These are phyloP conservation scores for Camponotus pennsylvanicus DNA, from an alignment of 1,140 invertebrate genomes.

Conservation along the genomic window DNA sequence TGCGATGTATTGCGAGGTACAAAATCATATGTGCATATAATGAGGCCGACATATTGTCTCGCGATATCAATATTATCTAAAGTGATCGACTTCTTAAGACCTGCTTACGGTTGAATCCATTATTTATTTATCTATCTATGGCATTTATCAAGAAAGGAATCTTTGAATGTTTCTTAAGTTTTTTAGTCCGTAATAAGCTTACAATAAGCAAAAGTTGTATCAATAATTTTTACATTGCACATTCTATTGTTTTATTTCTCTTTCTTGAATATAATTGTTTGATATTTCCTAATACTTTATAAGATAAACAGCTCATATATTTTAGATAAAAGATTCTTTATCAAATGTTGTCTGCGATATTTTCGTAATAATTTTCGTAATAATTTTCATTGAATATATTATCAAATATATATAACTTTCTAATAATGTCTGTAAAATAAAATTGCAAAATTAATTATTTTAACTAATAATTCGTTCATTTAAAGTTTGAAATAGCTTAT, in stretches of 20 bases:
- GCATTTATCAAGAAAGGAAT: neutral
- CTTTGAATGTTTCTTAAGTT: neutral
- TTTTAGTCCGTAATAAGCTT: neutral
- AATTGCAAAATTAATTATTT: too few relatives aligned
- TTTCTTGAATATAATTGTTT: neutral
- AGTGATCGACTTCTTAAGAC: slow-evolving; percentile 4
- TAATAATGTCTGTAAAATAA: too few relatives aligned
- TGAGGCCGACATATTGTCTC: slow-evolving; percentile 17
- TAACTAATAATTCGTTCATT: too few relatives aligned
- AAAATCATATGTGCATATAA: neutral
- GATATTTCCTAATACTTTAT: neutral
- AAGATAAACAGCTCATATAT: too few relatives aligned
- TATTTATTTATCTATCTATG: neutral
- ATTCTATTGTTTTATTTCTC: neutral
- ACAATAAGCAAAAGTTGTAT: neutral
- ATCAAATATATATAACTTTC: too few relatives aligned
- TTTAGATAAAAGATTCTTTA: too few relatives aligned
- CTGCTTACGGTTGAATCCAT: neutral
- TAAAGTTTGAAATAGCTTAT: too few relatives aligned
- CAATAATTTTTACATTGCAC: neutral
- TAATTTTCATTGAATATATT: too few relatives aligned
- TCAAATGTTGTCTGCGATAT: too few relatives aligned
- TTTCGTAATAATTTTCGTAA: too few relatives aligned
- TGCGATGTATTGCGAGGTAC: too few relatives aligned
- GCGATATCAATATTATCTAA: slow-evolving; percentile 25